Conservation (phyloP, 2,113 vertebrate species). For the Cranoglanis bouderius region DNA sequence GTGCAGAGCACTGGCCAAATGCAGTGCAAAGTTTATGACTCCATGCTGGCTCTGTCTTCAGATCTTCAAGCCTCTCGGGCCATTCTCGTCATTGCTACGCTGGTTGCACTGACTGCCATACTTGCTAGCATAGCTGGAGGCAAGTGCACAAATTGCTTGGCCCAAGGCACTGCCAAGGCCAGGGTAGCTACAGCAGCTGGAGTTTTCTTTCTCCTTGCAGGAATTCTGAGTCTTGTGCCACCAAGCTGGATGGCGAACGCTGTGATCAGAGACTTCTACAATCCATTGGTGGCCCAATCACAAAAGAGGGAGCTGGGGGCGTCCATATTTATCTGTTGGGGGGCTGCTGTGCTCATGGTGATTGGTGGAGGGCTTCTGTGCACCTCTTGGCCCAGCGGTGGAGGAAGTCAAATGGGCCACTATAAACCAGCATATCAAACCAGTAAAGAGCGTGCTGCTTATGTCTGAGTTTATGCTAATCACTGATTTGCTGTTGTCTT, state of each 20-base stretch:
- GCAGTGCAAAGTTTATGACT: constrained; percentile 79
- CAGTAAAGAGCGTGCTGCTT: background rate
- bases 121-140: constrained; percentile 78
- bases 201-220: constrained; percentile 72
- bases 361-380: constrained; percentile 79
- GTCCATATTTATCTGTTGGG: constrained; percentile 80
- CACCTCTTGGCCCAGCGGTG: constrained; percentile 75
- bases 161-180: constrained; percentile 74
- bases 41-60: constrained; percentile 74
- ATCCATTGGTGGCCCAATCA: constrained; percentile 65
- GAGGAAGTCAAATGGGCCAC: background rate
- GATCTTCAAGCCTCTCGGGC: constrained; percentile 81
- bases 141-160: constrained; percentile 80
- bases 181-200: constrained; percentile 78
- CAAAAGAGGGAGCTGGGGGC: constrained; percentile 79
- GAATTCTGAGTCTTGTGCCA: constrained; percentile 75
- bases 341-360: constrained; percentile 69
- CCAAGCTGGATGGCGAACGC: constrained; percentile 81
- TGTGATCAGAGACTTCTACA: constrained; percentile 81
- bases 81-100: constrained; percentile 73
- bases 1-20: constrained; percentile 77
- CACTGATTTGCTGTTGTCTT: background rate
- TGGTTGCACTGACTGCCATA: constrained; percentile 71
- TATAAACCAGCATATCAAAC: constrained; percentile 38
- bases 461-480: constrained; percentile 29